Percentiles rank a stretch among this genome's conserved stretches.
These are phyloP conservation scores for Drosophila rubida DNA, from an alignment of 2,888 invertebrate genomes.

Conservation along the genomic window DNA sequence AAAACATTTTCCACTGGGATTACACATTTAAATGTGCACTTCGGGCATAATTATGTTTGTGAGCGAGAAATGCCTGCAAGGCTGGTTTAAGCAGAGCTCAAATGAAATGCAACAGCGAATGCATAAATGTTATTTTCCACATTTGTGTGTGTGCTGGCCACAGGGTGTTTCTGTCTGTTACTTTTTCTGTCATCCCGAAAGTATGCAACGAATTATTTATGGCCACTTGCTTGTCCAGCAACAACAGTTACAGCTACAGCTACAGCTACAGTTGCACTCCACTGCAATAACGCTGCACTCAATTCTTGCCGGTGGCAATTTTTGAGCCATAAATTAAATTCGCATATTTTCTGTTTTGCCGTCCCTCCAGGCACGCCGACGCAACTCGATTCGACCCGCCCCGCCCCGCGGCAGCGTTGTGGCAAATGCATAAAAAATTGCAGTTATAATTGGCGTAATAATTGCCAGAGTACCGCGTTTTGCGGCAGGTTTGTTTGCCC, in stretches of 20 bases:
- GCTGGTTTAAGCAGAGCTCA: not conserved
- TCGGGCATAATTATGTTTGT: not conserved
- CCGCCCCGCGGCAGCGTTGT: not conserved
- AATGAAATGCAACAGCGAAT: not conserved
- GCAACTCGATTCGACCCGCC: not conserved
- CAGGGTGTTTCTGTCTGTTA: conserved; percentile 19
- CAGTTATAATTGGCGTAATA: conserved; percentile 64
- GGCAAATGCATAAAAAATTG: conserved; percentile 47
- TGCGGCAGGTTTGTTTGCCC: not conserved
- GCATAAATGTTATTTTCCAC: conserved; percentile 1
- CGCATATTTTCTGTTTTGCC: conserved; percentile 52
- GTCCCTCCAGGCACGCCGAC: not conserved
- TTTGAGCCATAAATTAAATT: conserved; percentile 54
- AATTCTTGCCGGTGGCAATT: conserved; percentile 26
- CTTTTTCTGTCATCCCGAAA: conserved; percentile 29
- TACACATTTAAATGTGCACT: not conserved
- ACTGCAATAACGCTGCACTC: not conserved
- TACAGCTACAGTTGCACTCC: conserved; percentile 7
- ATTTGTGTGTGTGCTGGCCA: conserved; percentile 12
- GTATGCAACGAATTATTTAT: conserved; percentile 55
- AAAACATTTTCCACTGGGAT: not conserved
- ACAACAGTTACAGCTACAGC: conserved; percentile 3
- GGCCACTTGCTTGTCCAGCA: conserved; percentile 4
- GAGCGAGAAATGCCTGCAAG: not conserved
- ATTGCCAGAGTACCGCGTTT: conserved; percentile 29